These are phyloP conservation scores for Oreohelix idahoensis DNA, from an alignment of 1,140 invertebrate genomes.

Conservation along the genomic window DNA sequence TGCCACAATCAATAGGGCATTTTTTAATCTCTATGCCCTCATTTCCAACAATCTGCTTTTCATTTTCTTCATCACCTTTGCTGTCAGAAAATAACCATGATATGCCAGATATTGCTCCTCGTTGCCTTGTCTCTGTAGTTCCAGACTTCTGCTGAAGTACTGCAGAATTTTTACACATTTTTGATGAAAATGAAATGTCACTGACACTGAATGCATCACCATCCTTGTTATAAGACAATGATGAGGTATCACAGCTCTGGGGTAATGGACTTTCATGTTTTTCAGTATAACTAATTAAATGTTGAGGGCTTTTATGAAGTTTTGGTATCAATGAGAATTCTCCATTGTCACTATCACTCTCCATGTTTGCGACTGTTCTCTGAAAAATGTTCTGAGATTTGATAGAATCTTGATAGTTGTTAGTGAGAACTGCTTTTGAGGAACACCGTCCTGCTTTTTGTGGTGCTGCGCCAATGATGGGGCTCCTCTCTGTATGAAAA, in stretches of 20 bases:
- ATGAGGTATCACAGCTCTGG: neutral
- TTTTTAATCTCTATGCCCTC: neutral
- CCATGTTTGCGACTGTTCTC: neutral
- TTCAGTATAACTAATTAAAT: neutral
- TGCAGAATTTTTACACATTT: neutral
- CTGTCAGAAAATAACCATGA: slow-evolving; percentile 25
- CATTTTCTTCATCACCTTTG: slow-evolving; percentile 16
- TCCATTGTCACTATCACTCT: slow-evolving; percentile 12
- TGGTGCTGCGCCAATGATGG: neutral
- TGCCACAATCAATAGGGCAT: neutral
- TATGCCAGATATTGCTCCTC: neutral
- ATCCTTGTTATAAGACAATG: neutral
- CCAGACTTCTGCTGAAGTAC: neutral
- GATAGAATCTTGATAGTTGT: neutral
- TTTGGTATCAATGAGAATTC: slow-evolving; percentile 24
- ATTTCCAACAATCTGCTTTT: neutral
- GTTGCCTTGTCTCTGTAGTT: neutral
- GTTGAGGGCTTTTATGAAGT: neutral
- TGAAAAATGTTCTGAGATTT: too few species aligned
- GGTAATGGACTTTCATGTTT: neutral
- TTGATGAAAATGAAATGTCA: neutral
- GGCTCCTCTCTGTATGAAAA: neutral
- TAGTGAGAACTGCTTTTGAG: neutral
- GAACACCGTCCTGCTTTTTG: neutral
- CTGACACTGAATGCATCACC: neutral